phyloP scores from a whole-genome alignment of 2,113 vertebrate species.

The Leptodactylus fuscus region DNA sequence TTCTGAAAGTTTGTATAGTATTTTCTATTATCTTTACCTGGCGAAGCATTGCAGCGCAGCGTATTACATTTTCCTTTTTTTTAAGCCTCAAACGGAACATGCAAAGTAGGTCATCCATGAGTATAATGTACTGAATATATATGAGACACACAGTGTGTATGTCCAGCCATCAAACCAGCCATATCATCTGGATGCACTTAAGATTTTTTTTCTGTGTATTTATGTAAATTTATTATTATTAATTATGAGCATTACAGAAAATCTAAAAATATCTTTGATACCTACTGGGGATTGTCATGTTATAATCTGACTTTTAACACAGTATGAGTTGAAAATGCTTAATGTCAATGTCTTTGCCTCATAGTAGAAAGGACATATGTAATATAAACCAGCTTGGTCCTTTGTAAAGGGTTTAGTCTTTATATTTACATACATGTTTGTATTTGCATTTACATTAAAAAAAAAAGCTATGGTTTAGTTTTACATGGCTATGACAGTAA shows the following conservation, averaged over 20 bases:
- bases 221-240: too few species aligned
- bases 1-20: too few species aligned
- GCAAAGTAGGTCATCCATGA: constrained; percentile 2
- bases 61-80: not conserved
- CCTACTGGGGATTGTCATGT: too few species aligned
- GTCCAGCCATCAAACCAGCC: not conserved
- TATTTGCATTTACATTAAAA: too few species aligned
- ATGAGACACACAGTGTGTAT: not conserved
- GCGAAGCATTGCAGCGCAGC: not conserved
- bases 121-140: not conserved
- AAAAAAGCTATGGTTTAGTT: too few species aligned
- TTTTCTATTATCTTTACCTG: not conserved
- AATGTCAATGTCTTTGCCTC: too few species aligned
- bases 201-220: not conserved
- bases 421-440: too few species aligned
- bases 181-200: not conserved
- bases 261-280: not conserved
- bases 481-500: not conserved
- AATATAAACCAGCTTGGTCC: too few species aligned
- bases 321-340: too few species aligned
- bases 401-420: too few species aligned
- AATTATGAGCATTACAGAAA: not conserved
- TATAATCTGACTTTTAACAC: too few species aligned
- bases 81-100: not conserved
- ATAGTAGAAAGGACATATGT: too few species aligned